Evolutionary conservation across 2,113 vertebrate species (phyloP), one percentile per base, ranked within the genome.

Genomic region (Anarrhichthys ocellatus): DNA sequence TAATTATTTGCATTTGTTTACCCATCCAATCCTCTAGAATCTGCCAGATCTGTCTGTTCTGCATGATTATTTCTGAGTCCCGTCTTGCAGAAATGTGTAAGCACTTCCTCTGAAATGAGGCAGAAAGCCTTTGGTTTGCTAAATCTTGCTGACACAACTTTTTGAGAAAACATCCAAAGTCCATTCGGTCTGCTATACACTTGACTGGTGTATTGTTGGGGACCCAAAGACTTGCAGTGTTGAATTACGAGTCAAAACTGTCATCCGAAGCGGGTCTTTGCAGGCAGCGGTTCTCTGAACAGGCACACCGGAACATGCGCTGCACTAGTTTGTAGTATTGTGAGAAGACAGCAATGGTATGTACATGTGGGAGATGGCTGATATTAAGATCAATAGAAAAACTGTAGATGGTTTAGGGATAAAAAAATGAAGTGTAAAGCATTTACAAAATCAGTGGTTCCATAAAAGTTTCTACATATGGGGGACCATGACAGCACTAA

Each of bases 1-100:
- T 58, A n/a, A 22, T 66, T 78, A 77, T 84, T 77, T 82, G 75
- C 76, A 89, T 86, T 62, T 88, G 79, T 88, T 85, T 83, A 79
- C 27, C 29, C 17, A 0, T 44, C 65, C 42, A 38, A 36, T 76
- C 77, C 63, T 73, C 48, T 71, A 40, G 64, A 81, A 76, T 79
- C 64, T 72, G 62, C 54, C 61, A 52, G 50, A 52, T 54, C 17
- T 67, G 15, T 71, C 62, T 68, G 40, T 36, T 14, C 24, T 54
- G 34, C n/a, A 18, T 34, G 54, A 50, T 63, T 70, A 52, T 74
- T 48, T 46, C 62, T 14, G 63, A 40, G 52, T 36, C 67, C 10
- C 7, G 0, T 76, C 40, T 29, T n/a, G 11, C 58, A 64, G 34
- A 36, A 27, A 54, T 79, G 65, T 77, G 0, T 10, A 40, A 65